Evolutionary conservation across 2,113 vertebrate species (phyloP).

Genomic region (Passer montanus): DNA sequence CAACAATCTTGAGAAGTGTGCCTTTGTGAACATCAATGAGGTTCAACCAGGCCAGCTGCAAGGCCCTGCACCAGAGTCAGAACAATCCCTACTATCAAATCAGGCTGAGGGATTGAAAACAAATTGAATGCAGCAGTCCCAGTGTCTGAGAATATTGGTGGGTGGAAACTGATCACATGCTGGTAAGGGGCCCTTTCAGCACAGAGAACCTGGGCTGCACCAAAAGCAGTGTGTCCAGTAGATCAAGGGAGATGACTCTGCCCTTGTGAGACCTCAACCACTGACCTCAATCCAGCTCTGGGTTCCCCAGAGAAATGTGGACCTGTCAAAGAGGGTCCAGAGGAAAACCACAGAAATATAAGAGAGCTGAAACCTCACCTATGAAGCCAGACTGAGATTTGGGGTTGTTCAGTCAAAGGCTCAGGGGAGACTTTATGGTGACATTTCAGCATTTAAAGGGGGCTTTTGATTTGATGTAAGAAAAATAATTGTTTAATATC

Average conservation of each 20-base stretch:
- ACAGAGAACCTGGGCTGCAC: neutral
- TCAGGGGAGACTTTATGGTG: neutral
- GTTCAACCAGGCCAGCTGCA: neutral
- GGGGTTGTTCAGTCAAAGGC: neutral
- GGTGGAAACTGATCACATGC: neutral
- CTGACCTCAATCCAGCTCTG: neutral
- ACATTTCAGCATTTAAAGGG: neutral
- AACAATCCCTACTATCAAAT: neutral
- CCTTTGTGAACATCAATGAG: neutral
- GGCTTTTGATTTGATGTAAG: neutral
- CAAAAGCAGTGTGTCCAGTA: neutral
- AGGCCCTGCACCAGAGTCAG: neutral
- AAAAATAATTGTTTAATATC: neutral
- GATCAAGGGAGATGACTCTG: neutral
- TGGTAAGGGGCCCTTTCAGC: neutral
- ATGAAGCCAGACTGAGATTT: neutral
- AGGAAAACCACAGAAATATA: neutral
- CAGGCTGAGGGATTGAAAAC: neutral
- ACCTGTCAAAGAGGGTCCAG: neutral
- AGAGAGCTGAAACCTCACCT: neutral
- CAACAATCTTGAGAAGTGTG: neutral
- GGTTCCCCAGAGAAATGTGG: neutral
- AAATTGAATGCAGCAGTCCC: fast-evolving
- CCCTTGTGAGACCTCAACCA: neutral
- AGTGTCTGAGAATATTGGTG: neutral